These are phyloP conservation scores for Synergus japonicus DNA, from an alignment of 2,888 invertebrate species.

Conservation along the genomic window DNA sequence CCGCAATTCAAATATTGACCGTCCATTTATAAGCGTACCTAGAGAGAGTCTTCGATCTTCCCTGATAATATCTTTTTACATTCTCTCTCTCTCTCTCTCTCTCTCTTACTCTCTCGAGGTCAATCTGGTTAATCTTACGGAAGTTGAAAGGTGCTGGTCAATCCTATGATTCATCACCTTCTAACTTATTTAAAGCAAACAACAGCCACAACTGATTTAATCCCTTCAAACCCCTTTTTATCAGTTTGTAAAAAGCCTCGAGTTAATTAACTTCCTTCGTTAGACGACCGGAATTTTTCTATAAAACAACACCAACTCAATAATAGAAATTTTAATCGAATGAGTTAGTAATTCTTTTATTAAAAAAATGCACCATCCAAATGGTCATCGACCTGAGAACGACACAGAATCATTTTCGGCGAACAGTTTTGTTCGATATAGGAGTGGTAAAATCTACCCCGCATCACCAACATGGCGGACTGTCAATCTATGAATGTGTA, in stretches of 20 bases:
- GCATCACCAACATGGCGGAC: constrained; percentile 42
- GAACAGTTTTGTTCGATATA: constrained; percentile 38
- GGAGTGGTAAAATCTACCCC: constrained; percentile 28
- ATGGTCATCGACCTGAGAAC: constrained; percentile 39
- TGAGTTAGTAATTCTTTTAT: not conserved
- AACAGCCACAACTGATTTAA: not conserved
- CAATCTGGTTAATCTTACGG: not conserved
- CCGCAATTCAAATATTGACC: constrained; percentile 71
- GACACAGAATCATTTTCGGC: constrained; percentile 37
- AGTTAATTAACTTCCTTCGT: not conserved
- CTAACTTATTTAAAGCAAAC: not conserved
- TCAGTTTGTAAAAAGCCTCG: not conserved
- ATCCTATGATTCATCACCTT: not conserved
- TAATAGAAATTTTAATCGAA: not conserved
- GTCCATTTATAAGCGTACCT: constrained; percentile 70
- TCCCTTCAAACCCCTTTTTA: not conserved
- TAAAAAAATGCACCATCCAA: not conserved
- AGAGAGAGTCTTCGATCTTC: constrained; percentile 49
- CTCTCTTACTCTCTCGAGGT: not conserved
- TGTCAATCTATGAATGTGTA: constrained; percentile 16
- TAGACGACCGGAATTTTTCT: not conserved
- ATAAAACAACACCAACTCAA: not conserved
- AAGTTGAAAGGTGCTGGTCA: not conserved
- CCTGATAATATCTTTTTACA: constrained; percentile 42
- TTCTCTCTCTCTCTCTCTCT: too few relatives aligned